Conservation (phyloP, 2,797 vertebrate species). For the Silurus lanzhouensis region DNA sequence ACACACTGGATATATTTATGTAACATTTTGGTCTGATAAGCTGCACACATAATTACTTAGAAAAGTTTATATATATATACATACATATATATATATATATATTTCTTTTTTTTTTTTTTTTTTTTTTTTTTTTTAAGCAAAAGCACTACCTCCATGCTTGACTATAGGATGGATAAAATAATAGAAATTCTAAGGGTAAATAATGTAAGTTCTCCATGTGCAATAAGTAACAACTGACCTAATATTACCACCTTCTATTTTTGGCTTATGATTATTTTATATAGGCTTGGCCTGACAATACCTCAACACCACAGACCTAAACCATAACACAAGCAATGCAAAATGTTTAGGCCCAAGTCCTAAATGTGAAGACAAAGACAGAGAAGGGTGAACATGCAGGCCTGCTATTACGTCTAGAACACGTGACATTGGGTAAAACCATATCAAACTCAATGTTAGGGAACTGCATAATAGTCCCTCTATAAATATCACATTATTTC, state of each 20-base stretch:
- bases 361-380: neutral
- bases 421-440: neutral
- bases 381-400: neutral
- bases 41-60: neutral
- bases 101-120: too few relatives aligned
- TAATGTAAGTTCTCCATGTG: neutral
- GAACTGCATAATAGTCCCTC: neutral
- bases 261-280: neutral
- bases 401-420: neutral
- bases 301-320: neutral
- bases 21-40: neutral
- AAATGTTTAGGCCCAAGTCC: neutral
- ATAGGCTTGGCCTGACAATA: neutral
- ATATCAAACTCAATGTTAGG: neutral
- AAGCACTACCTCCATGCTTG: neutral
- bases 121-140: too few relatives aligned
- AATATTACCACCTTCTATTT: neutral
- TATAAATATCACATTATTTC: neutral
- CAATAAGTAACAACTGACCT: neutral
- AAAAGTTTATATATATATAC: neutral
- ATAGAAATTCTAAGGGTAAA: neutral
- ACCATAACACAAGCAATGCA: neutral
- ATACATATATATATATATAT: too few relatives aligned
- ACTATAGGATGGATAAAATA: neutral
- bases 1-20: neutral